Conservation (phyloP, 2,113 vertebrate species). For the Hiodon alosoides region DNA sequence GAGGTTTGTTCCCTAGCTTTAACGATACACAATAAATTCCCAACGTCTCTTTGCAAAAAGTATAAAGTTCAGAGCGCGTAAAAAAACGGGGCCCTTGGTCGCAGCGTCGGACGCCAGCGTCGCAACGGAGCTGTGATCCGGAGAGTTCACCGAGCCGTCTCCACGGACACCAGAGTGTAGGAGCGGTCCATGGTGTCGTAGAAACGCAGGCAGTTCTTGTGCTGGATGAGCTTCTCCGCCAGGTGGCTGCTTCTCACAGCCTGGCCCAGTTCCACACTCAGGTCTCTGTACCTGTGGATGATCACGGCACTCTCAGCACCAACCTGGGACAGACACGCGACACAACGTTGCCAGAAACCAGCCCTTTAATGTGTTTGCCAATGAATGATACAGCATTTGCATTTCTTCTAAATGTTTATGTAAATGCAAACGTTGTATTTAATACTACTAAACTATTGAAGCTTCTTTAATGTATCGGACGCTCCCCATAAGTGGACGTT, state of each 20-base stretch:
- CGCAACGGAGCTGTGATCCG: neutral
- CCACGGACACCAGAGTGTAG: conserved; percentile 56
- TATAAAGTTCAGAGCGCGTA: neutral
- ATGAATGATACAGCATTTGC: too few species aligned
- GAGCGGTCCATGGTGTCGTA: conserved; percentile 71
- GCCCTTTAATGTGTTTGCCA: too few species aligned
- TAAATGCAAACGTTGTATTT: too few species aligned
- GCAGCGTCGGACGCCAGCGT: conserved; percentile 49
- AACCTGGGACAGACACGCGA: neutral
- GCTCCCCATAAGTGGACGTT: too few species aligned
- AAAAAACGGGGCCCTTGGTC: neutral
- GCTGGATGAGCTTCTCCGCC: conserved; percentile 71
- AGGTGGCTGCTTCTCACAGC: conserved; percentile 57
- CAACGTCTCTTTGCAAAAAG: too few species aligned
- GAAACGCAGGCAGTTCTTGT: conserved; percentile 65
- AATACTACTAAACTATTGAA: too few species aligned
- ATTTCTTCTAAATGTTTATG: too few species aligned
- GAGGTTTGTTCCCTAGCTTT: neutral
- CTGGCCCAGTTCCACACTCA: conserved; percentile 59
- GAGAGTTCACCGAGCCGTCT: conserved; percentile 57
- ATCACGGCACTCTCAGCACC: neutral
- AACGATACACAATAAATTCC: conserved; percentile 5
- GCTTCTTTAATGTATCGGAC: too few species aligned
- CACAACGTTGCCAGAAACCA: too few species aligned
- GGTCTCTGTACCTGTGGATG: conserved; percentile 66